Base-by-base conservation (phyloP, 1,140 invertebrate genomes). In the Semibalanus balanoides region DNA sequence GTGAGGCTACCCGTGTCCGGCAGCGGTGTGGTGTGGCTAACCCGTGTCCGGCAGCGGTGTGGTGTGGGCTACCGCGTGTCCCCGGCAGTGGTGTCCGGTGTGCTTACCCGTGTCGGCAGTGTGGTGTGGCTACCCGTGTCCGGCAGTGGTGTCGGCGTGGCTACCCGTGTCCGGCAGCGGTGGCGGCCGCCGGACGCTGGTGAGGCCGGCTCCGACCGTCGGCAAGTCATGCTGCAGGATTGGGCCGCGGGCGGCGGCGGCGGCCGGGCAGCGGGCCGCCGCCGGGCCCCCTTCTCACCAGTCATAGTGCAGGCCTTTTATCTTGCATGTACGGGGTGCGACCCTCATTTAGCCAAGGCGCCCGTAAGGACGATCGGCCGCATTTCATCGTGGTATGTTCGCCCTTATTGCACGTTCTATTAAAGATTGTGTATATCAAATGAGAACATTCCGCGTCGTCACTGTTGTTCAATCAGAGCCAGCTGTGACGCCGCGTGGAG, bases 321-420 rank as follows among this genome's bases (percentile, higher is more conserved):
- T 64, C 51, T 64, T 64, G 51, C 51, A 64, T 64, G 51, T 64
- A 64, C 51, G 51, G 51, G 11, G 51, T 64, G 51, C 51, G 51
- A 64, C 51, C 51, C 51, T 64, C 51, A 64, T 64, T 64, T 64
- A 64, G 51, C 51, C 14, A 25, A 25, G 51, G 14, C 22, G 51
- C 14, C 51, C 14, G 51, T 64, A 64, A 64, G 51, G 51, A 22
- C 51, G 51, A 25, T 64, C 51, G 51, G 51, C 14, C 51, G 51
- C 51, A 25, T 22, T 64, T 64, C 51, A 64, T 64, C 51, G 14
- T 25, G 51, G 51, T 25, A 64, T 22, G 22, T 64, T 64, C 51
- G 51, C 51, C 51, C 51, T 64, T 64, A 64, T 64, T 64, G 51
- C 51, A 64, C 51, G 51, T 64, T 64, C 51, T 64, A 64, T 64